Base-by-base conservation (phyloP, 1,140 invertebrate genomes). In the Medauroidea extradentata region DNA sequence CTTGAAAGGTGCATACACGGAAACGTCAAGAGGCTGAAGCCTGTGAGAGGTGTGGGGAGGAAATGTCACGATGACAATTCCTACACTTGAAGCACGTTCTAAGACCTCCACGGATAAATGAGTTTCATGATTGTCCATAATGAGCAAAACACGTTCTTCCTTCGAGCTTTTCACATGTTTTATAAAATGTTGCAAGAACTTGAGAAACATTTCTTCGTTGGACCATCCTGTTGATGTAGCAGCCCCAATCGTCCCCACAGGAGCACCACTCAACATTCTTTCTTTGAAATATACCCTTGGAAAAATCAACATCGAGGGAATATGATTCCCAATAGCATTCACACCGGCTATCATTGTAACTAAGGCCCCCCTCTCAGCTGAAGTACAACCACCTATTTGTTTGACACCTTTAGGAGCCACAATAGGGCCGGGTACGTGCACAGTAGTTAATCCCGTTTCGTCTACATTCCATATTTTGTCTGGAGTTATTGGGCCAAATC, bases 391-490 rank as follows among this genome's bases (percentile, higher is more conserved):
- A 13, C 72, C 73, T 5, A 76, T 63, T 60, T 73, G 68, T 63
- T 69, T 73, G 46, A 62, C 48, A 9, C 68, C 68, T 66, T 56
- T 70, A 23, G 18, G 23, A 29, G 68, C 68, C 38, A 75, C 39
- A 44, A 74, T 67, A 62, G 68, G 71, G 38, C 41, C 53, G 24
- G 69, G 62, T 52, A 65, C 69, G 27, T 71, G 67, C 2, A 73
- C 72, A 23, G 68, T 73, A 27, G 65, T 65, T 19, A 70, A 49
- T 19, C 71, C 72, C 18, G 71, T 74, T 64, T 75, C 74, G 64
- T 74, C 71, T 18, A 72, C 61, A 60, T 75, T 73, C 60, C 63
- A 74, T 25, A 75, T 71, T 7, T 60, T 51, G 7, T 50, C n/a
- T 19, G 68, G 52, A n/a, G 29, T 4, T 34, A 52, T 39, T 4